Conservation (phyloP, 2,888 invertebrate genomes). For the Cylindroiulus punctatus region DNA sequence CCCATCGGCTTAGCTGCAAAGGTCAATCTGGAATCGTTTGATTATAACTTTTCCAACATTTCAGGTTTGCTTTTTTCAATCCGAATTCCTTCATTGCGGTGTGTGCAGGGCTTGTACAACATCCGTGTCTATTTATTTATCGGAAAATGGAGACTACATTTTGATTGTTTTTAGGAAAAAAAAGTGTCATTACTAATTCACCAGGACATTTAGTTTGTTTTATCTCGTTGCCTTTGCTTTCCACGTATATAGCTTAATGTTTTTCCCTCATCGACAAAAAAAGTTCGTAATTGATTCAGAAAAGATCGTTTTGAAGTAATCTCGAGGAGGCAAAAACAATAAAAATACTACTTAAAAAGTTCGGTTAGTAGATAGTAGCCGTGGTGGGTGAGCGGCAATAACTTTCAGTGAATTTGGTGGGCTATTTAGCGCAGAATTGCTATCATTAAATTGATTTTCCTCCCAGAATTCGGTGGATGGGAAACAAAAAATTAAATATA, state of each 20-base stretch:
- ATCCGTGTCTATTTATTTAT: conserved; percentile 7
- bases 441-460: conserved; percentile 43
- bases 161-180: neutral
- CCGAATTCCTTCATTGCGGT: neutral
- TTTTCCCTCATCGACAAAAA: conserved; percentile 16
- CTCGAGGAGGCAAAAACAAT: conserved; percentile 3
- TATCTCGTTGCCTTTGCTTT: conserved; percentile 40
- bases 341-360: conserved; percentile 43
- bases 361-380: conserved; percentile 21
- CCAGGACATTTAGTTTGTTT: conserved; percentile 25
- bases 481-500: neutral
- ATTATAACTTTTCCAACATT: neutral
- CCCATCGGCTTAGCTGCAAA: neutral
- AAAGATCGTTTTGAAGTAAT: conserved; percentile 47
- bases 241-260: neutral
- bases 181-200: conserved; percentile 31
- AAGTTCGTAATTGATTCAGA: conserved; percentile 42
- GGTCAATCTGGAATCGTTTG: neutral
- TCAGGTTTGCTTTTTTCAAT: neutral
- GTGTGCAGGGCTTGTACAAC: neutral
- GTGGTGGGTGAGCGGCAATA: conserved; percentile 39
- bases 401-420: conserved; percentile 39
- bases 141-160: neutral
- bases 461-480: neutral
- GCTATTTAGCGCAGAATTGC: conserved; percentile 31